Conservation (phyloP, 2,888 invertebrate genomes). For the Dugesia japonica region DNA sequence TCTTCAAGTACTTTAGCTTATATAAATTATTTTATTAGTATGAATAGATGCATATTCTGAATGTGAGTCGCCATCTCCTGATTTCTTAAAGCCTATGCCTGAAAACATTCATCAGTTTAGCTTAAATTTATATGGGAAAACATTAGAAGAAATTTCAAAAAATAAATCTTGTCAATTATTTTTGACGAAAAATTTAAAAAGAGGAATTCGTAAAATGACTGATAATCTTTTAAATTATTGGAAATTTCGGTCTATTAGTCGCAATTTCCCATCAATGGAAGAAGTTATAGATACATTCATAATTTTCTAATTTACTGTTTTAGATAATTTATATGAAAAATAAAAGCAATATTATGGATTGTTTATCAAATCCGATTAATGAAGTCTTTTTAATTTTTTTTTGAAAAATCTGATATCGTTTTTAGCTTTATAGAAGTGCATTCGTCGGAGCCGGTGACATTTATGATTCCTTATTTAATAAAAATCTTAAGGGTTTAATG, state of each 20-base stretch:
- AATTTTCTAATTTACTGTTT: background rate
- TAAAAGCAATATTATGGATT: background rate
- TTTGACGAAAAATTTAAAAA: background rate
- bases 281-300: background rate
- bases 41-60: background rate
- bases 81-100: background rate
- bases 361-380: background rate
- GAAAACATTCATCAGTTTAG: background rate
- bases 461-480: background rate
- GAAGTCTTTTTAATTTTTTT: background rate
- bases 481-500: background rate
- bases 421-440: background rate
- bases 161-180: background rate
- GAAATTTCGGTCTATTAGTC: background rate
- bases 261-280: background rate
- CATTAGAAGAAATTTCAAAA: background rate
- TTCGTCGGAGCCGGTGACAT: background rate
- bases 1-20: background rate
- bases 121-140: background rate
- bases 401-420: background rate
- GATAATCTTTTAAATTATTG: background rate
- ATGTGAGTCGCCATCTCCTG: background rate
- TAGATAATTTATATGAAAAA: background rate
- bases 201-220: background rate
- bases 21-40: background rate